Evolutionary conservation across 2,797 vertebrate genomes (phyloP).

Genomic region (Girardinus metallicus): DNA sequence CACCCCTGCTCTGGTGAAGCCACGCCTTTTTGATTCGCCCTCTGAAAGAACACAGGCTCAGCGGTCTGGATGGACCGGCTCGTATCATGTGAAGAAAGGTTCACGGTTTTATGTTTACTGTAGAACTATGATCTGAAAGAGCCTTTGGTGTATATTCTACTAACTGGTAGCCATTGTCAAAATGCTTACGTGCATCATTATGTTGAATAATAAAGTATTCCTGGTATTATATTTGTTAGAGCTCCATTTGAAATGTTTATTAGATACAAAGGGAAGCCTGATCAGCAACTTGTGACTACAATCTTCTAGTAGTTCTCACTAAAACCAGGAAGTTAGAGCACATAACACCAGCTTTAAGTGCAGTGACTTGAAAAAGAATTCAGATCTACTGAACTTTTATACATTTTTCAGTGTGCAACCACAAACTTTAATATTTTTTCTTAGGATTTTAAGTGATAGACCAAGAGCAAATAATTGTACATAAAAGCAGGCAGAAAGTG

Average conservation of each 20-base stretch:
- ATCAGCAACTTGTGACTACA: not conserved
- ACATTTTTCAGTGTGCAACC: not conserved
- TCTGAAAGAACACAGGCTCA: not conserved
- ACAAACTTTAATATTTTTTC: not conserved
- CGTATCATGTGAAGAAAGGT: not conserved
- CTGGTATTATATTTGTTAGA: not conserved
- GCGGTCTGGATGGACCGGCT: not conserved
- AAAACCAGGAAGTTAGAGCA: no score
- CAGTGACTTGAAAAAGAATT: not conserved
- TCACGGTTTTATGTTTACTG: not conserved
- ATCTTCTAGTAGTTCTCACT: no score
- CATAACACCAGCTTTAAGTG: no score
- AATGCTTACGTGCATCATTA: not conserved
- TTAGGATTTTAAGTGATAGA: not conserved
- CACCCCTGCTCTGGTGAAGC: not conserved
- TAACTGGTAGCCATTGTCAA: not conserved
- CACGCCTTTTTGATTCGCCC: not conserved
- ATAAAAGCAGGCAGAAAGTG: not conserved
- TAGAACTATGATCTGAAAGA: not conserved
- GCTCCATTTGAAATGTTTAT: not conserved
- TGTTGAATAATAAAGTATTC: not conserved
- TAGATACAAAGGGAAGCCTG: not conserved
- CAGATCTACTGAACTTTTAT: not conserved
- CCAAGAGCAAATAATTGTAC: not conserved
- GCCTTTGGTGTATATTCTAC: not conserved